Conservation (phyloP, 2,888 invertebrate species). For the Harpalus rubripes region DNA sequence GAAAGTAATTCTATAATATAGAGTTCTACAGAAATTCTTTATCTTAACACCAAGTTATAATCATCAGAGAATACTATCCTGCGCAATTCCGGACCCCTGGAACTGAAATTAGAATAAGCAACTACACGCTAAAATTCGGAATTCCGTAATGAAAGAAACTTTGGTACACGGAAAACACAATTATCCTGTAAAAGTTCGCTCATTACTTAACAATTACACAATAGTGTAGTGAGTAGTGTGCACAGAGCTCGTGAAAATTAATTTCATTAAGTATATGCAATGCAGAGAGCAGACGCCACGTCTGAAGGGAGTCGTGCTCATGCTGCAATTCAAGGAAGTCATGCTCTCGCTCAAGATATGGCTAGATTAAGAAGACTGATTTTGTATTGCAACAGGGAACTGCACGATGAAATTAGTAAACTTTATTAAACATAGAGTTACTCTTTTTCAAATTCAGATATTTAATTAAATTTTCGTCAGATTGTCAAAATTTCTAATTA, state of each 20-base stretch:
- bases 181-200: conserved; percentile 60
- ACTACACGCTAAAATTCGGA: conserved; percentile 26
- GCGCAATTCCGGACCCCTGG: not conserved
- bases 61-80: no score
- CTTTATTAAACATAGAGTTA: not conserved
- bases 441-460: not conserved
- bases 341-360: not conserved
- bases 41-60: no score
- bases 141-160: conserved; percentile 58
- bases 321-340: not conserved
- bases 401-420: not conserved
- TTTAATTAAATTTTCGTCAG: not conserved
- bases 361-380: conserved; percentile 2
- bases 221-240: conserved; percentile 50
- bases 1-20: no score
- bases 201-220: conserved; percentile 63
- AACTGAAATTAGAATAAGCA: conserved; percentile 43
- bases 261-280: conserved; percentile 60
- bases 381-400: not conserved
- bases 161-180: conserved; percentile 53
- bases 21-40: no score
- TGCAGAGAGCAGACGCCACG: conserved; percentile 33
- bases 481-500: not conserved
- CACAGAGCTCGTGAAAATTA: conserved; percentile 52
- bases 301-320: conserved; percentile 36